These are phyloP conservation scores for Caenorhabditis latens DNA, from an alignment of 1,140 invertebrate genomes.

Conservation along the genomic window DNA sequence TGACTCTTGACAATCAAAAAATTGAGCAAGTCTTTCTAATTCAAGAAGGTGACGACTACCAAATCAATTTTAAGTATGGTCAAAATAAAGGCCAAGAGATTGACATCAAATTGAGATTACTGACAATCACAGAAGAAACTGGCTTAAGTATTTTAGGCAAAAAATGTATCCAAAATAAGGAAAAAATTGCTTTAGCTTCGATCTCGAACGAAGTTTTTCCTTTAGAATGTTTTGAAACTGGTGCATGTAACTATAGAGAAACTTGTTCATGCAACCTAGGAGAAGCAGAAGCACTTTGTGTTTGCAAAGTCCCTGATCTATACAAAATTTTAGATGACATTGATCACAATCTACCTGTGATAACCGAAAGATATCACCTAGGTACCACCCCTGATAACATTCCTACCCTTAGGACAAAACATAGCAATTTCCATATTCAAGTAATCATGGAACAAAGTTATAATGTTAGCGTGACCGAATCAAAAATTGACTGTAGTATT, in stretches of 20 bases:
- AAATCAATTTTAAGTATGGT: not conserved
- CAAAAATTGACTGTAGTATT: not conserved
- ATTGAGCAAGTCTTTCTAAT: not conserved
- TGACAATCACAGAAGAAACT: not conserved
- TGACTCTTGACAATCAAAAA: not conserved
- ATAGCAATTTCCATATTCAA: constrained; percentile 1
- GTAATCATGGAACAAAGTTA: not conserved
- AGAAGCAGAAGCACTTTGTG: not conserved
- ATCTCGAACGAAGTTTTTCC: not conserved
- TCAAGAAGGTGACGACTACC: not conserved
- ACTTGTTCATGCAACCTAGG: not conserved
- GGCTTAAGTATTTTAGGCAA: not conserved
- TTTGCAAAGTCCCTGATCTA: not conserved
- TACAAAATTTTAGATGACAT: constrained; percentile 2
- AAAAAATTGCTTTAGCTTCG: not conserved
- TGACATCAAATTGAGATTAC: not conserved
- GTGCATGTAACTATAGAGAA: not conserved
- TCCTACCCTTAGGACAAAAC: not conserved
- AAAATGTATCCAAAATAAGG: not conserved
- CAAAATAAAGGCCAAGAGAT: not conserved
- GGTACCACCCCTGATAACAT: not conserved
- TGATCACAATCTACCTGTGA: not conserved
- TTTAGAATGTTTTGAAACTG: not conserved
- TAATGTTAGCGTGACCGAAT: not conserved
- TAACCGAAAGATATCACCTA: constrained; percentile 5